These are phyloP conservation scores for Atrichornis clamosus DNA, from an alignment of 2,113 vertebrate genomes.

Conservation along the genomic window DNA sequence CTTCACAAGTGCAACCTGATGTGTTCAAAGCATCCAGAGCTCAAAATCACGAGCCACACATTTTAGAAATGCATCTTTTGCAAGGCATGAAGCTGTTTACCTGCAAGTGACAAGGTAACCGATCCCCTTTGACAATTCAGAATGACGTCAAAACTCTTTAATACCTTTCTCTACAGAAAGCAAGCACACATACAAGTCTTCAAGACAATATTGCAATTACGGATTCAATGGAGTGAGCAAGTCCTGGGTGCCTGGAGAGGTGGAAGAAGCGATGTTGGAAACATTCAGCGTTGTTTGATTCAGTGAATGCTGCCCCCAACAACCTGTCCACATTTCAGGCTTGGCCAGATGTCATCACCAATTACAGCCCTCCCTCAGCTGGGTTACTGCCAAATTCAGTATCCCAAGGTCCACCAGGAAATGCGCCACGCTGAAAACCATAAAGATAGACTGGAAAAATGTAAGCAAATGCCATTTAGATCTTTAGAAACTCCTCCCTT, in stretches of 20 bases:
- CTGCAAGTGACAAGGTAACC: background rate
- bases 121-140: background rate
- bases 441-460: slow-evolving; percentile 25
- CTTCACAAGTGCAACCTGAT: background rate
- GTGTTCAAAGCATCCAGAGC: background rate
- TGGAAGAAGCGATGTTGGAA: fast-evolving
- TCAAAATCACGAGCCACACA: background rate
- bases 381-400: fast-evolving
- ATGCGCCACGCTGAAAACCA: background rate
- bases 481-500: slow-evolving; percentile 30
- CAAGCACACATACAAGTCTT: background rate
- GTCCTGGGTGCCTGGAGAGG: background rate
- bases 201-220: background rate
- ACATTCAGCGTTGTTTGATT: fast-evolving
- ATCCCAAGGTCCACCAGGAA: background rate
- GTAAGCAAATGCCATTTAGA: slow-evolving; percentile 14
- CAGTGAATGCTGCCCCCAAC: background rate
- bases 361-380: background rate
- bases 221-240: background rate
- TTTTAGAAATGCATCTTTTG: background rate
- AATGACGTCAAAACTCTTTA: background rate
- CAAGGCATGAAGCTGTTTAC: background rate
- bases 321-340: background rate
- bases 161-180: background rate
- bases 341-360: background rate